phyloP scores from a whole-genome alignment of 2,113 vertebrate species.

The Nematolebias whitei region DNA sequence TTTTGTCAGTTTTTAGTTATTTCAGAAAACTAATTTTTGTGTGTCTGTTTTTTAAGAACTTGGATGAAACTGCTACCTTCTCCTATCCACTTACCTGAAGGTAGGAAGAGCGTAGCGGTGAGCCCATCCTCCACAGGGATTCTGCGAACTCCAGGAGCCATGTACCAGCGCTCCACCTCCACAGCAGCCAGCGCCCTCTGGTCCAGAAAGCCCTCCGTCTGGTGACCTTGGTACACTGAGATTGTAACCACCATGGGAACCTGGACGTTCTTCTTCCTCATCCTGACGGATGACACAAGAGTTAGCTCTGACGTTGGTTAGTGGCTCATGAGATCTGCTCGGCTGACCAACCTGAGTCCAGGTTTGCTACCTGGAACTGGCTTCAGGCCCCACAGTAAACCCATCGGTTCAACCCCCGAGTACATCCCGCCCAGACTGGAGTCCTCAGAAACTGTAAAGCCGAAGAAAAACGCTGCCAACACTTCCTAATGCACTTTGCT shows the following conservation, averaged over 20 bases:
- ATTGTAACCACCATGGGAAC: constrained; percentile 66
- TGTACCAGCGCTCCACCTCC: constrained; percentile 75
- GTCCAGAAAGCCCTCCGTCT: constrained; percentile 57
- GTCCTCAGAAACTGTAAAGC: constrained; percentile 64
- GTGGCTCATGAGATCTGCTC: not conserved
- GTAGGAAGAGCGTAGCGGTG: constrained; percentile 73
- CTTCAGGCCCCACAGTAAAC: constrained; percentile 79
- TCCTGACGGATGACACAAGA: constrained; percentile 46
- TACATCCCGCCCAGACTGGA: constrained; percentile 76
- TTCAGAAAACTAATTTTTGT: no score
- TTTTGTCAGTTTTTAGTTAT: no score
- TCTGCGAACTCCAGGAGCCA: constrained; percentile 70
- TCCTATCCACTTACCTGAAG: constrained; percentile 68
- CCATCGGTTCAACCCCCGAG: constrained; percentile 75
- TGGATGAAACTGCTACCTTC: not conserved
- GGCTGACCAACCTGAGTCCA: constrained; percentile 67
- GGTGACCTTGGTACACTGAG: constrained; percentile 71
- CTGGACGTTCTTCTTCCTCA: constrained; percentile 69
- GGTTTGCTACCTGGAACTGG: constrained; percentile 74
- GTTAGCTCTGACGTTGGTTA: not conserved
- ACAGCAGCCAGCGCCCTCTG: constrained; percentile 47
- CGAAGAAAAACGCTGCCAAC: not conserved
- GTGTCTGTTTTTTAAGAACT: not conserved
- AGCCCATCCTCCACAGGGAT: constrained; percentile 58
- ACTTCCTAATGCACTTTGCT: not conserved